Conservation (phyloP, 2,888 invertebrate genomes). For the Creontiades dilutus region DNA sequence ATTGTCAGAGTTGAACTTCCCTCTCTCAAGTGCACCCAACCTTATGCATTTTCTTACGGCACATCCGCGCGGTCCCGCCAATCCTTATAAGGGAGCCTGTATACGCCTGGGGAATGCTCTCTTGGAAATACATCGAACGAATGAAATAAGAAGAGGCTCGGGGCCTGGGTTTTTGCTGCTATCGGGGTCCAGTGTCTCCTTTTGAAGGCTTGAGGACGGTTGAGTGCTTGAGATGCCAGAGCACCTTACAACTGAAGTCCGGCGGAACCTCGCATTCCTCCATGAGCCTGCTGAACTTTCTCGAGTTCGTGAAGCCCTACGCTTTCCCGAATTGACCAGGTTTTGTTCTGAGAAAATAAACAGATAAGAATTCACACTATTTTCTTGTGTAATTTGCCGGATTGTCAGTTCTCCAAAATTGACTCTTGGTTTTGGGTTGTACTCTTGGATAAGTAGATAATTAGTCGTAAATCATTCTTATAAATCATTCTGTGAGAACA, state of each 20-base stretch:
- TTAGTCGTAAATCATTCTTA: too few species aligned
- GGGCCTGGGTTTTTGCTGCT: not conserved
- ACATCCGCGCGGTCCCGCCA: not conserved
- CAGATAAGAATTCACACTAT: not conserved
- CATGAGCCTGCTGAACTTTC: not conserved
- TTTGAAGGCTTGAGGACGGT: conserved; percentile 10
- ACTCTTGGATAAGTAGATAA: too few species aligned
- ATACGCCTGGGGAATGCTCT: not conserved
- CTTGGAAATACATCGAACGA: not conserved
- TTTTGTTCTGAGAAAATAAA: not conserved
- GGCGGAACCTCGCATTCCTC: conserved; percentile 12
- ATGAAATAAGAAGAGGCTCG: not conserved
- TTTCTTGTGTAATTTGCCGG: not conserved
- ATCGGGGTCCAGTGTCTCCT: not conserved
- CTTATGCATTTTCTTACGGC: conserved; percentile 4
- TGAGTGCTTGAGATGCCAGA: conserved; percentile 19
- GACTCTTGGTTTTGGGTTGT: too few species aligned
- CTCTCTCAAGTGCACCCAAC: conserved; percentile 15
- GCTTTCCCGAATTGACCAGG: not conserved
- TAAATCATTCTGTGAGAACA: too few species aligned
- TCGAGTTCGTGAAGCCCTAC: not conserved
- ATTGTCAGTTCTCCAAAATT: too few species aligned
- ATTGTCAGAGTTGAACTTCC: not conserved
- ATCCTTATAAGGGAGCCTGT: not conserved
- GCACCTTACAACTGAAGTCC: not conserved